Conservation (phyloP, 2,113 vertebrate species). For the Myotis yumanensis region DNA sequence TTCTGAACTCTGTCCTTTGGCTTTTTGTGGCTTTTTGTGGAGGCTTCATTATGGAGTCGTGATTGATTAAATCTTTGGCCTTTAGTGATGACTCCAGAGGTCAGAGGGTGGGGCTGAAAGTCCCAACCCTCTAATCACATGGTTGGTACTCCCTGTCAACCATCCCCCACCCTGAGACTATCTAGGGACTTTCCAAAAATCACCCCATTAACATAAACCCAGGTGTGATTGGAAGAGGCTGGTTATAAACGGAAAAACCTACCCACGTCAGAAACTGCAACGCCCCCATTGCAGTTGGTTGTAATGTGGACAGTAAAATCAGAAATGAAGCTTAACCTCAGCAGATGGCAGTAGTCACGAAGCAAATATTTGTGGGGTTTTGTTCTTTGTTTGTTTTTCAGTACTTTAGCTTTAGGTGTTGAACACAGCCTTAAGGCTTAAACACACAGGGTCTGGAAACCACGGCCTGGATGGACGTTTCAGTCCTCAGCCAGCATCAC, state of each 20-base stretch:
- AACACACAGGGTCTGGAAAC: background rate
- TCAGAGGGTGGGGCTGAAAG: background rate
- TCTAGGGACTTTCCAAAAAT: background rate
- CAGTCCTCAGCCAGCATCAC: background rate
- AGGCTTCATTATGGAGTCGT: background rate
- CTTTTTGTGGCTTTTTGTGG: background rate
- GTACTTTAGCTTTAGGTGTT: background rate
- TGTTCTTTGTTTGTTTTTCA: background rate
- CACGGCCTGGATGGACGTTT: background rate
- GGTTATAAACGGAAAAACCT: background rate
- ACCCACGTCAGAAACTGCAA: background rate
- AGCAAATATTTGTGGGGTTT: background rate
- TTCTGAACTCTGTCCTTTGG: background rate
- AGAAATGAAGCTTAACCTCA: background rate
- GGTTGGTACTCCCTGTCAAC: background rate
- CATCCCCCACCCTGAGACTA: background rate
- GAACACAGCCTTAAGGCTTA: background rate
- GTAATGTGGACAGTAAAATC: background rate
- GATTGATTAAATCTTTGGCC: background rate
- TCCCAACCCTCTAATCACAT: background rate
- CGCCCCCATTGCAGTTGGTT: background rate
- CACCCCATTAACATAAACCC: background rate
- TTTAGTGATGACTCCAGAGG: background rate
- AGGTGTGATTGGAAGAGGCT: background rate
- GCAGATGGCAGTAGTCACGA: conserved; percentile 55